Conservation (phyloP, 2,797 vertebrate species). For the Hydrophis major region DNA sequence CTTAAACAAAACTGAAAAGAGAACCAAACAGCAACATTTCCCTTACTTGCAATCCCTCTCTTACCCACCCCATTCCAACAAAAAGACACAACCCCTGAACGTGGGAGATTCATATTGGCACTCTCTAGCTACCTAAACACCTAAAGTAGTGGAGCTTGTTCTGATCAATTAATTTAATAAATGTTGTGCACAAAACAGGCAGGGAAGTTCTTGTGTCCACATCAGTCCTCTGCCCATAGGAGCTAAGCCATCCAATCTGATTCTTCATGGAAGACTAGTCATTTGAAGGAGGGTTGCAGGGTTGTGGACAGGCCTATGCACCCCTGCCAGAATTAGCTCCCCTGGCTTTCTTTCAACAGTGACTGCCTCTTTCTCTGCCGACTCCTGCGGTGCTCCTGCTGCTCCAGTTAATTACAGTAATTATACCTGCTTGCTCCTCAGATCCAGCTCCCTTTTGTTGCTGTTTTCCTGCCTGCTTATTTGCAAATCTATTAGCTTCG, state of each 20-base stretch:
- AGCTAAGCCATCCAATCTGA: rapidly evolving
- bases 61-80: not conserved
- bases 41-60: no score
- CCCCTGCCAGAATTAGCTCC: conserved; percentile 26
- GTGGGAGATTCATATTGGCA: not conserved
- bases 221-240: not conserved
- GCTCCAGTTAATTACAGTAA: conserved; percentile 85
- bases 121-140: not conserved
- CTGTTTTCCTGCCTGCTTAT: conserved; percentile 76
- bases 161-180: not conserved
- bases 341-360: conserved; percentile 40
- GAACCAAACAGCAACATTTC: not conserved
- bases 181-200: not conserved
- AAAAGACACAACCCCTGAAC: not conserved
- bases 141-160: not conserved
- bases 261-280: rapidly evolving
- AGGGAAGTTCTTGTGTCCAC: not conserved
- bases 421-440: conserved; percentile 76
- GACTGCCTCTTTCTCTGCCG: conserved; percentile 26
- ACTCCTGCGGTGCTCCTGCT: conserved; percentile 71
- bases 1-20: not conserved
- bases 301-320: not conserved
- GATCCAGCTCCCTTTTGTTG: conserved; percentile 73
- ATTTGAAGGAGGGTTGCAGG: rapidly evolving
- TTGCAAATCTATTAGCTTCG: conserved; percentile 76